phyloP scores from a whole-genome alignment of 2,888 invertebrate genomes.

The Notocelia uddmanniana region DNA sequence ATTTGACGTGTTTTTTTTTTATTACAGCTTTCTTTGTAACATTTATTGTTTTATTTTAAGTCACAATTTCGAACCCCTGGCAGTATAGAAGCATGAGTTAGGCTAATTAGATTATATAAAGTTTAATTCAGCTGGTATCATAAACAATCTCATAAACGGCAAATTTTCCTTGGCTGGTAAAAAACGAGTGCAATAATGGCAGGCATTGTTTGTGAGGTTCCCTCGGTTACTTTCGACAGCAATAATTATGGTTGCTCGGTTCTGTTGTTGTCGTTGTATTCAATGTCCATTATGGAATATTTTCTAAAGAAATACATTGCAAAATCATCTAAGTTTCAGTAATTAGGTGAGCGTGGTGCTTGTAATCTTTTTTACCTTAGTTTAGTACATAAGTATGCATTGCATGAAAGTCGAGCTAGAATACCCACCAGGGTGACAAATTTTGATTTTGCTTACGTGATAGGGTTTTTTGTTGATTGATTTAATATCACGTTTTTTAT shows the following conservation, averaged over 20 bases:
- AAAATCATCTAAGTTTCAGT: background rate
- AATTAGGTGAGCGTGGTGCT: background rate
- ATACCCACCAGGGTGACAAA: background rate
- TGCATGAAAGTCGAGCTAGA: background rate
- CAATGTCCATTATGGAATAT: slow-evolving; percentile 32
- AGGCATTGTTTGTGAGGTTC: slow-evolving; percentile 66
- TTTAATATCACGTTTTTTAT: too few relatives aligned
- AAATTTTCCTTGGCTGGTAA: slow-evolving; percentile 24
- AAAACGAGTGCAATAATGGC: slow-evolving; percentile 51
- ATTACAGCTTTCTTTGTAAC: slow-evolving; percentile 62
- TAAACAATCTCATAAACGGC: slow-evolving; percentile 13
- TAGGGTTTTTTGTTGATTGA: too few relatives aligned
- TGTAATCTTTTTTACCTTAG: background rate
- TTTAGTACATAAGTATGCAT: too few relatives aligned
- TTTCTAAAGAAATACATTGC: slow-evolving; percentile 31
- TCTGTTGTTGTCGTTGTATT: slow-evolving; percentile 50
- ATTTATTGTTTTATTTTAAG: slow-evolving; percentile 64
- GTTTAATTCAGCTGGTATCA: background rate
- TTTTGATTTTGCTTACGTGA: background rate
- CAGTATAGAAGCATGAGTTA: background rate
- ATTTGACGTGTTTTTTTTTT: slow-evolving; percentile 48
- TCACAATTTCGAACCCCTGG: slow-evolving; percentile 15
- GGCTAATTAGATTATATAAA: background rate
- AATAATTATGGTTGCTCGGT: slow-evolving; percentile 62
- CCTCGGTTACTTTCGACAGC: slow-evolving; percentile 68